Base-by-base conservation (phyloP, 2,888 invertebrate genomes). In the Branchipolynoe longqiensis region DNA sequence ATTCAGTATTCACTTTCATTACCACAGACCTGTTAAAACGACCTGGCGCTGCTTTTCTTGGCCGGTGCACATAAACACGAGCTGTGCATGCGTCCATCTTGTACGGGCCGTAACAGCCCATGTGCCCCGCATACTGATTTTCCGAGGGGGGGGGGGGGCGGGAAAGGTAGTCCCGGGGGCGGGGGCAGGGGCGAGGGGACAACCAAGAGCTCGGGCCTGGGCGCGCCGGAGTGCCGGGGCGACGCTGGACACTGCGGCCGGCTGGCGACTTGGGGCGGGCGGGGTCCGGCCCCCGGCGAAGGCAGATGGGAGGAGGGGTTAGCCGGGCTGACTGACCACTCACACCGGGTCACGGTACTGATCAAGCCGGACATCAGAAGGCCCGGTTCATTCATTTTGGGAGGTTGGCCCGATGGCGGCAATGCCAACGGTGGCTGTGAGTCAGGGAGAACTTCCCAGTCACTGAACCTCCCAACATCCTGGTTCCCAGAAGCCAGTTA, bases 1-100 rank as follows among this genome's bases (percentile, higher is more conserved):
- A 78, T 78, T 78, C 41, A 78, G 48, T 78, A 78, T 78, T 78
- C 78, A 41, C 78, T 78, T 78, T 78, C 78, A 78, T 78, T 78
- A 78, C 78, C 78, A 41, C n/a, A 4, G 48, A 31, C 78, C 78
- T 78, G 78, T 48, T 78, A 78, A 48, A 78, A 78, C 31, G 78
- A 38, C 36, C 18, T 38, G 36, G 36, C 69, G n/a, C 69, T 69
- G 69, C 69, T 69, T 69, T 69, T 69, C 69, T 69, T 69, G 36
- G 69, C 69, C 36, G 36, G 36, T 14, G 38, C 33, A 22, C 69
- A 69, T 69, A 36, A 69, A 69, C 69, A 69, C 33, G 8, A n/a
- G 14, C 28, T 12, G 62, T 25, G 62, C 14, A 31, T 31, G 62
- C 62, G 62, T 62, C 62, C 62, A 62, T 62, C 62, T 62, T 25